Base-by-base conservation (phyloP, 2,113 vertebrate genomes). In the Salvelinus namaycush region DNA sequence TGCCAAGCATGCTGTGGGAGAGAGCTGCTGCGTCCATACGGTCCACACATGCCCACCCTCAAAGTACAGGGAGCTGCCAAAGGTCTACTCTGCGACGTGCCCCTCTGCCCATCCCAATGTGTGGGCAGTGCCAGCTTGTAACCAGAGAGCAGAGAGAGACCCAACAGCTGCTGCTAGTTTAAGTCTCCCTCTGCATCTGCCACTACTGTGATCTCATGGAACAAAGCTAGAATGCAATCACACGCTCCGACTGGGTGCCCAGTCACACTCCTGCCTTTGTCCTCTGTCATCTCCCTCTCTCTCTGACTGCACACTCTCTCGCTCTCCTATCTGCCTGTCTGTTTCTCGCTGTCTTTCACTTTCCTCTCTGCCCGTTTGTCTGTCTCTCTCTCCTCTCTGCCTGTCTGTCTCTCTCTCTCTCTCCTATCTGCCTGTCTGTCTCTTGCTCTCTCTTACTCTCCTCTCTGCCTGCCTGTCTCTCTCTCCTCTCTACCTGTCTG, bases 221-320 rank as follows among this genome's bases (percentile, higher is more conserved):
- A 92, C 88, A 93, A 93, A 92, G 89, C 67, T 81, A 89, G 90
- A 94, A 93, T 92, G 91, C 80, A 84, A 76, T 79, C 87, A 84
- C 80, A 82, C 84, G 70, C 79, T 89, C 85, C 4, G 72, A 77
- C 84, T 75, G 80, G 65, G 65, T 80, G 87, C 68, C 84, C 78
- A 69, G 65, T 80, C 86, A 86, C 88, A 84, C 90, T 89, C 76
- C 87, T 68, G 78, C 81, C 80, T 87, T 88, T 92, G 85, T 86
- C 79, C 76, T 29, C 70, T 78, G 62, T 68, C 51, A 71, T 20
- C 12, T 8, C 68, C 14, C 34, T 48, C 68, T 49, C 34, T n/a
- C 20, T 69, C 66, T 39, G 27, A 34, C 29, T 34, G 1, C 1
- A 8, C 27, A 34, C 14, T n/a, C 67, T 34, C 64, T 26, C 27